Evolutionary conservation across 2,888 invertebrate genomes (phyloP).

Genomic region (Eristalinus sepulchralis): DNA sequence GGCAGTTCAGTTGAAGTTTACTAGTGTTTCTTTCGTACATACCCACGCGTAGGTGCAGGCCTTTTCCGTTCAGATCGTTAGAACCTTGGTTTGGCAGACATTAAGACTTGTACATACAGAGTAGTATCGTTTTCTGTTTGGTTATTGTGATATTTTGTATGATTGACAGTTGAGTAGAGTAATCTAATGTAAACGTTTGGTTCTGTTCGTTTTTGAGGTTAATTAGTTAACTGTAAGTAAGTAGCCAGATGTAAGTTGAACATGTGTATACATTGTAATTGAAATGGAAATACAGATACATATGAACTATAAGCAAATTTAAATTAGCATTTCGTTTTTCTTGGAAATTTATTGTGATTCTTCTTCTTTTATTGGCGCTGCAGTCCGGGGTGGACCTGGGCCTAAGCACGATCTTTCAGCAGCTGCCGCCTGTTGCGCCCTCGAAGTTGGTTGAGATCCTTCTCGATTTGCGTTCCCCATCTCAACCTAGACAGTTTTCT

Average conservation of each 20-base stretch:
- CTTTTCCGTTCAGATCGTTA: slow-evolving; percentile 17
- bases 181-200: neutral
- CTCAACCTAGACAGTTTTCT: too few relatives aligned
- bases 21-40: neutral
- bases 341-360: too few relatives aligned
- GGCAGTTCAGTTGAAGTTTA: slow-evolving; percentile 23
- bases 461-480: too few relatives aligned
- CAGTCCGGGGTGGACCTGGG: too few relatives aligned
- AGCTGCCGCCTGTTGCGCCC: too few relatives aligned
- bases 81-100: slow-evolving; percentile 48
- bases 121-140: slow-evolving; percentile 17
- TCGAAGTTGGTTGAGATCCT: too few relatives aligned
- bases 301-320: slow-evolving; percentile 19
- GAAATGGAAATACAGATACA: slow-evolving; percentile 56
- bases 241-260: slow-evolving; percentile 20
- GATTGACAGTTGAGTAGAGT: slow-evolving; percentile 21
- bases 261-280: slow-evolving; percentile 53
- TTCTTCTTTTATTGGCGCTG: too few relatives aligned
- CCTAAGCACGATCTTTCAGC: too few relatives aligned
- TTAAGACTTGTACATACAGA: slow-evolving; percentile 61
- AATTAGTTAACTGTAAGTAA: slow-evolving; percentile 9
- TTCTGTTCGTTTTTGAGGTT: slow-evolving; percentile 35
- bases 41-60: neutral
- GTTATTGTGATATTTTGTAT: slow-evolving; percentile 68
- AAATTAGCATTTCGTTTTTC: too few relatives aligned